Evolutionary conservation across 1,140 invertebrate genomes (phyloP).

Genomic region (Megathymus violae): DNA sequence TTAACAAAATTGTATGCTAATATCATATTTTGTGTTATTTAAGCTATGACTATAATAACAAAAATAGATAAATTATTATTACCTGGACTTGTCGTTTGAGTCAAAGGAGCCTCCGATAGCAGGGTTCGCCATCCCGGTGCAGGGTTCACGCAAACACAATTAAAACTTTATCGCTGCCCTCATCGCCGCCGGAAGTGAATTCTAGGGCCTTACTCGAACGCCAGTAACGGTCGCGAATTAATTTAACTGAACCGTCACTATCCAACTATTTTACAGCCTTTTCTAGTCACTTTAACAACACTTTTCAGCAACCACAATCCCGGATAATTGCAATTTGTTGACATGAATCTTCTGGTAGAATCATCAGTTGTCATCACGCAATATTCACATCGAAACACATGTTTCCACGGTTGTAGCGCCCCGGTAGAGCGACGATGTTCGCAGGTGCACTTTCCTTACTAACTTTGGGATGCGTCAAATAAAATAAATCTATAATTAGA

Average conservation of each 20-base stretch:
- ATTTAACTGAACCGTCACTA: constrained; percentile 13
- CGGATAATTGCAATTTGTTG: constrained; percentile 75
- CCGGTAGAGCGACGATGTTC: constrained; percentile 52
- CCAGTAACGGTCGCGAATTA: constrained; percentile 19
- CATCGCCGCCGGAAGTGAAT: constrained; percentile 69
- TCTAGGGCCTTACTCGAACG: constrained; percentile 34
- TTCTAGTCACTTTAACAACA: constrained; percentile 42
- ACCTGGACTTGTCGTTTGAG: constrained; percentile 89
- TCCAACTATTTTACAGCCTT: constrained; percentile 12
- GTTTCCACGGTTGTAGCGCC: constrained; percentile 62
- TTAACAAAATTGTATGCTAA: background rate
- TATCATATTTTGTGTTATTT: background rate
- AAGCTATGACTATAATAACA: background rate
- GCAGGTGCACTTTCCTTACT: constrained; percentile 57
- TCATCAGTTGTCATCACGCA: constrained; percentile 62
- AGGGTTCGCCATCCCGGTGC: constrained; percentile 70
- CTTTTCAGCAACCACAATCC: constrained; percentile 46
- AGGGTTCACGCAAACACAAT: constrained; percentile 43
- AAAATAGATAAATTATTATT: constrained; percentile 3
- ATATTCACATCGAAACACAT: constrained; percentile 82
- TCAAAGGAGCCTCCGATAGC: constrained; percentile 88
- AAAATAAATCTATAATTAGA: constrained; percentile 77
- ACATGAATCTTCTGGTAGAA: constrained; percentile 65
- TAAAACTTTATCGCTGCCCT: constrained; percentile 53
- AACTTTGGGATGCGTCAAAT: constrained; percentile 62